phyloP scores from a whole-genome alignment of 1,140 invertebrate species.

The Drosophila asahinai region DNA sequence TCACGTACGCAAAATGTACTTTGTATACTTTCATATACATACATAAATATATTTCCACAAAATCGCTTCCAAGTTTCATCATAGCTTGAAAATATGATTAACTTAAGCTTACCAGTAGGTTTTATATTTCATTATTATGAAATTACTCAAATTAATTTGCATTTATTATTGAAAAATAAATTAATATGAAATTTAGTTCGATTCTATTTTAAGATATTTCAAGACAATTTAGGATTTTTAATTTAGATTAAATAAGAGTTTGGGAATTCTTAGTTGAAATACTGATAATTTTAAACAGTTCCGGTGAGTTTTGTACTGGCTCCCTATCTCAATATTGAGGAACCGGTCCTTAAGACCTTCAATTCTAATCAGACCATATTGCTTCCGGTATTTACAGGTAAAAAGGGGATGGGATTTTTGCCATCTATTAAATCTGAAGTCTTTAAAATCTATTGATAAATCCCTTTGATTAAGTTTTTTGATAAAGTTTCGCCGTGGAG shows the following conservation, averaged over 20 bases:
- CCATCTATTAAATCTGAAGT: not conserved
- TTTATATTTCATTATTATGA: not conserved
- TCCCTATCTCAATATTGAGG: not conserved
- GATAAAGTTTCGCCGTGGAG: not conserved
- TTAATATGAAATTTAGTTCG: not conserved
- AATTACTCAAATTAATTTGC: not conserved
- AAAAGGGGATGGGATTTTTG: not conserved
- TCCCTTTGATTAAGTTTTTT: not conserved
- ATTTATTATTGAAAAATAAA: not conserved
- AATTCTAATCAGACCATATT: not conserved
- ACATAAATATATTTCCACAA: not conserved
- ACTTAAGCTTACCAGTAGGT: not conserved
- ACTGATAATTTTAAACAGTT: not conserved
- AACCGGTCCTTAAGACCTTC: not conserved
- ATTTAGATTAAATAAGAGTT: not conserved
- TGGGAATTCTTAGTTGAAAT: too few relatives aligned
- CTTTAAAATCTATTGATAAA: not conserved
- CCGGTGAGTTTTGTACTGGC: not conserved
- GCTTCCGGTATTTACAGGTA: not conserved
- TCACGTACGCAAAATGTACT: not conserved
- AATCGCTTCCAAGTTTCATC: conserved; percentile 14
- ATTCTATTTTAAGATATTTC: not conserved
- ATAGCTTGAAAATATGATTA: conserved; percentile 7
- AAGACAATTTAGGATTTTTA: not conserved
- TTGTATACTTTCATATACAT: not conserved